Conservation (phyloP, 1,140 invertebrate species). For the Ridgeia piscesae region DNA sequence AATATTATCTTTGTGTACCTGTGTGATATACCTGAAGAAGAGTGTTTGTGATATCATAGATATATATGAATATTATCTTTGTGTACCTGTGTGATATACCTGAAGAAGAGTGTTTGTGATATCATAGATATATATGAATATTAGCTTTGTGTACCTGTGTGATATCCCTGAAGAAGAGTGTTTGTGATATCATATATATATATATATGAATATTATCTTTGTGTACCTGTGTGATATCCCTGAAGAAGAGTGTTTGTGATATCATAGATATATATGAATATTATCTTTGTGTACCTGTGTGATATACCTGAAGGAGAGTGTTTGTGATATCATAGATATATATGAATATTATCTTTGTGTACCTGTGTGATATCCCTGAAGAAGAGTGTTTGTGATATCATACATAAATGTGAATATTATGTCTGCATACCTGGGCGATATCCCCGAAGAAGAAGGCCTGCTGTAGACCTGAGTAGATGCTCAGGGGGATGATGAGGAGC, state of each 20-base stretch:
- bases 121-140: background rate
- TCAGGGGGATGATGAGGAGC: slow-evolving; percentile 89
- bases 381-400: too few relatives aligned
- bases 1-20: slow-evolving; percentile 6
- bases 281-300: background rate
- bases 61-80: background rate
- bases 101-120: too few relatives aligned
- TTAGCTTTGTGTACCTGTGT: background rate
- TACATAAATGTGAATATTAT: too few relatives aligned
- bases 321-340: too few relatives aligned
- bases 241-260: too few relatives aligned
- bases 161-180: too few relatives aligned
- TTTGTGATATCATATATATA: too few relatives aligned
- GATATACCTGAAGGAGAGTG: too few relatives aligned
- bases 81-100: background rate
- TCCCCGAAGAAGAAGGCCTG: slow-evolving; percentile 73
- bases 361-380: background rate
- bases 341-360: background rate
- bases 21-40: background rate
- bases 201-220: slow-evolving; percentile 1
- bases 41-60: too few relatives aligned
- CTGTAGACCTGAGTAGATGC: slow-evolving; percentile 95
- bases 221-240: background rate
- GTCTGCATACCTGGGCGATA: background rate
- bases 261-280: background rate